A percentile compares a stretch with the other conserved stretches of the same genome.
These are phyloP conservation scores for Oxyteleia sp. DNA, from an alignment of 2,888 invertebrate species.

Conservation along the genomic window DNA sequence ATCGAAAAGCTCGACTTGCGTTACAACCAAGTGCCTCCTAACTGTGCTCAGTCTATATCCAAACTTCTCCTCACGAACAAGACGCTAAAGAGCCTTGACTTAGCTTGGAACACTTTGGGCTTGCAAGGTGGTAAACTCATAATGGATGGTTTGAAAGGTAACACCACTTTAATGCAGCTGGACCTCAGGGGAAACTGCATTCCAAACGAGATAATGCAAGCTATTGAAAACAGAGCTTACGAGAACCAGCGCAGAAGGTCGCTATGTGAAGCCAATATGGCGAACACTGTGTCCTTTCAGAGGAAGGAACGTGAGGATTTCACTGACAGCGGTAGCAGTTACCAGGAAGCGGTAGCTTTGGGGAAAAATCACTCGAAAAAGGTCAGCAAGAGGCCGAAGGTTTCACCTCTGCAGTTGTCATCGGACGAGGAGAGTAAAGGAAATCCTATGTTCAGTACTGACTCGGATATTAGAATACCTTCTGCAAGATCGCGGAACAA, in stretches of 20 bases:
- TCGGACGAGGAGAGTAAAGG: slow-evolving; percentile 52
- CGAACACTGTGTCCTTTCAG: slow-evolving; percentile 37
- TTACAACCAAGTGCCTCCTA: slow-evolving; percentile 86
- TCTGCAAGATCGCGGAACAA: too few species aligned
- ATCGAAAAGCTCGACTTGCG: slow-evolving; percentile 85
- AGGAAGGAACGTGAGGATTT: slow-evolving; percentile 19
- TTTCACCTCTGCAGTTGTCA: slow-evolving; percentile 34
- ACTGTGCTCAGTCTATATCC: slow-evolving; percentile 81
- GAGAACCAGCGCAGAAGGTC: slow-evolving; percentile 76
- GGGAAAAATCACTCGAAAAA: slow-evolving; percentile 47
- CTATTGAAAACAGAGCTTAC: slow-evolving; percentile 79
- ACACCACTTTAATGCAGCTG: slow-evolving; percentile 80
- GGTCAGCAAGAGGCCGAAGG: slow-evolving; percentile 46
- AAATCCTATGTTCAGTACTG: slow-evolving; percentile 37
- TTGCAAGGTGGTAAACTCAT: slow-evolving; percentile 84
- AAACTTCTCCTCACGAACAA: slow-evolving; percentile 82
- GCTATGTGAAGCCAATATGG: slow-evolving; percentile 64
- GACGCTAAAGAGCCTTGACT: slow-evolving; percentile 82
- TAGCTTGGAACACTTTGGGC: slow-evolving; percentile 87
- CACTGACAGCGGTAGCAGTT: slow-evolving; percentile 66
- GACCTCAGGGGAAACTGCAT: slow-evolving; percentile 86
- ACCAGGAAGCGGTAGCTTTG: slow-evolving; percentile 25
- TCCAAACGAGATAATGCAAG: slow-evolving; percentile 83
- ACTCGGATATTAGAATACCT: slow-evolving; percentile 46
- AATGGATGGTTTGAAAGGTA: slow-evolving; percentile 81